Evolutionary conservation across 2,888 invertebrate genomes (phyloP).

Genomic region (Beris morrisii): DNA sequence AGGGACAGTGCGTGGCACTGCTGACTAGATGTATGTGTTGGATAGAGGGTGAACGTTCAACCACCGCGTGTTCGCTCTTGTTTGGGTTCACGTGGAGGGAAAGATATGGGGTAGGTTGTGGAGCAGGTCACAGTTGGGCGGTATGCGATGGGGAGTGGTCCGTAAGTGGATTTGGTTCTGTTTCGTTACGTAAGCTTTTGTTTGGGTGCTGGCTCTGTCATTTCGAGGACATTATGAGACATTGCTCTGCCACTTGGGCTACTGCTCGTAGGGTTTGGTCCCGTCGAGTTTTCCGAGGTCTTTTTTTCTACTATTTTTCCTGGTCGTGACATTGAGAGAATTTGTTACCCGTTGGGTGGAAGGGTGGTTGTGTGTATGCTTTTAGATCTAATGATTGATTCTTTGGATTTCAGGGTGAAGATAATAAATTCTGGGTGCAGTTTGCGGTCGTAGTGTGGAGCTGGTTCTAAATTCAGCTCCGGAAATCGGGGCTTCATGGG

Average conservation of each 20-base stretch:
- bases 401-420: not conserved
- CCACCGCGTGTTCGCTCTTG: conserved; percentile 13
- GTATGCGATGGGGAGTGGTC: conserved; percentile 3
- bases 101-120: not conserved
- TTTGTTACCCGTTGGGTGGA: conserved; percentile 5
- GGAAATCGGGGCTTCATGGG: too few species aligned
- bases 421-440: too few species aligned
- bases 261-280: conserved; percentile 5
- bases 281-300: not conserved
- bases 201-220: conserved; percentile 39
- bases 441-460: too few species aligned
- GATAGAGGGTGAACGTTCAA: not conserved
- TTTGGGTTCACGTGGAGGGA: conserved; percentile 15
- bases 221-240: conserved; percentile 36
- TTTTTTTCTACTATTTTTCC: conserved; percentile 3
- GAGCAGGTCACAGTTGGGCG: not conserved
- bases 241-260: conserved; percentile 30
- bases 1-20: too few species aligned
- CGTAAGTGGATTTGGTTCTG: conserved; percentile 33
- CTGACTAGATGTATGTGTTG: not conserved
- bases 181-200: conserved; percentile 37
- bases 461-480: too few species aligned
- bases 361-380: not conserved
- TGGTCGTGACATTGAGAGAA: conserved; percentile 22
- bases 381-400: conserved; percentile 5